Conservation (phyloP, 2,888 invertebrate genomes). For the Stenoptilia bipunctidactyla region DNA sequence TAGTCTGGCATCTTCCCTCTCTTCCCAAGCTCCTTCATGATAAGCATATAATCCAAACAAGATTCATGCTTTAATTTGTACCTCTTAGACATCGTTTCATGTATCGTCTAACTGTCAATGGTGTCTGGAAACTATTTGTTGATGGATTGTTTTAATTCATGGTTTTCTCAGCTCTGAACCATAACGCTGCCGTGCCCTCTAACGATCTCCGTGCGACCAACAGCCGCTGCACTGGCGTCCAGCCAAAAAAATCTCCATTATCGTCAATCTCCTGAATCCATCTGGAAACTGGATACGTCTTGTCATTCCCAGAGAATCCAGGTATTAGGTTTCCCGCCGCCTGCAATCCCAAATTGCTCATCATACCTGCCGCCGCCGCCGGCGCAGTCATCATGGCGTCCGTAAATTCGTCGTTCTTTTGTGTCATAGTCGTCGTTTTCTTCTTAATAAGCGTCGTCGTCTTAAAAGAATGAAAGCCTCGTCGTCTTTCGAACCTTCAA, state of each 20-base stretch:
- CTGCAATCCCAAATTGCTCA: not conserved
- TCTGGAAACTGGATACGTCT: conserved; percentile 1
- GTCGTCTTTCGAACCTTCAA: not conserved
- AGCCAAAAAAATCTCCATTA: conserved; percentile 17
- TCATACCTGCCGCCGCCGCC: not conserved
- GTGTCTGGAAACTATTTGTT: conserved; percentile 16
- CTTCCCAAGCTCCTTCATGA: conserved; percentile 19
- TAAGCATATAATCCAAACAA: conserved; percentile 15
- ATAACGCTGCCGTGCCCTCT: conserved; percentile 14
- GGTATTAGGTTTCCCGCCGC: no score
- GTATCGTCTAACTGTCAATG: conserved; percentile 13
- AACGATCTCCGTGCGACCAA: conserved; percentile 16
- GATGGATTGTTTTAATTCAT: conserved; percentile 14
- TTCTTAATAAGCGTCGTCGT: no score
- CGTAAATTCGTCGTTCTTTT: no score
- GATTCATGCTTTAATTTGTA: conserved; percentile 13
- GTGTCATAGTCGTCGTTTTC: no score
- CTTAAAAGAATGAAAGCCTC: no score
- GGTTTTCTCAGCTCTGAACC: conserved; percentile 13
- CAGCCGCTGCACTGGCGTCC: conserved; percentile 14
- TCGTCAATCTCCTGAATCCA: conserved; percentile 18
- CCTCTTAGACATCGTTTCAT: conserved; percentile 15
- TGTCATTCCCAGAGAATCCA: conserved; percentile 2
- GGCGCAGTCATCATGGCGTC: not conserved
- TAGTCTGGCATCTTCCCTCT: conserved; percentile 17